Evolutionary conservation across 2,113 vertebrate genomes (phyloP).

Genomic region (Phalacrocorax brasilianus): DNA sequence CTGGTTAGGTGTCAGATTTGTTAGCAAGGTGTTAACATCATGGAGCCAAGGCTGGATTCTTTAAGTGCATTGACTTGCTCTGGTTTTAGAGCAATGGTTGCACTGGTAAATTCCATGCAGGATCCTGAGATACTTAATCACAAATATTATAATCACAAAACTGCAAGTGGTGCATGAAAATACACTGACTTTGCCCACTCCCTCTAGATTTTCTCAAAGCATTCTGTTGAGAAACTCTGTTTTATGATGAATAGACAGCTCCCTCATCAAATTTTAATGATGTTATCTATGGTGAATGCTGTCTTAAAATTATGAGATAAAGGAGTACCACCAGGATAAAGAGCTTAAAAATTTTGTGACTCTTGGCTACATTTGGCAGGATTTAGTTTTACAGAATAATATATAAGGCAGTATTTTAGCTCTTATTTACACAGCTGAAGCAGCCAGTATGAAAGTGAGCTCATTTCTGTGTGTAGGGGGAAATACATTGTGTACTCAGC

Average conservation of each 20-base stretch:
- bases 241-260: background rate
- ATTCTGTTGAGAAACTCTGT: background rate
- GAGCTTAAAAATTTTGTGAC: background rate
- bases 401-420: background rate
- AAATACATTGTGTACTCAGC: background rate
- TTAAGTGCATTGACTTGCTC: background rate
- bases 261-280: background rate
- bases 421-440: background rate
- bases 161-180: background rate
- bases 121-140: background rate
- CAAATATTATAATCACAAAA: background rate
- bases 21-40: background rate
- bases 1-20: background rate
- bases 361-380: background rate
- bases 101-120: background rate
- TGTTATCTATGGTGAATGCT: background rate
- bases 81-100: background rate
- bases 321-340: background rate
- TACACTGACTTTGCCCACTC: background rate
- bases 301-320: background rate
- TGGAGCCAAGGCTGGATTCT: accelerated
- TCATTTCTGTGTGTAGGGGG: background rate
- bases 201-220: background rate
- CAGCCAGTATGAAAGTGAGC: background rate
- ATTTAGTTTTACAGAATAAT: background rate